Conservation (phyloP, 30 jellyfish, hydroid and myxozoan genomes). For the Clytia hemisphaerica region DNA sequence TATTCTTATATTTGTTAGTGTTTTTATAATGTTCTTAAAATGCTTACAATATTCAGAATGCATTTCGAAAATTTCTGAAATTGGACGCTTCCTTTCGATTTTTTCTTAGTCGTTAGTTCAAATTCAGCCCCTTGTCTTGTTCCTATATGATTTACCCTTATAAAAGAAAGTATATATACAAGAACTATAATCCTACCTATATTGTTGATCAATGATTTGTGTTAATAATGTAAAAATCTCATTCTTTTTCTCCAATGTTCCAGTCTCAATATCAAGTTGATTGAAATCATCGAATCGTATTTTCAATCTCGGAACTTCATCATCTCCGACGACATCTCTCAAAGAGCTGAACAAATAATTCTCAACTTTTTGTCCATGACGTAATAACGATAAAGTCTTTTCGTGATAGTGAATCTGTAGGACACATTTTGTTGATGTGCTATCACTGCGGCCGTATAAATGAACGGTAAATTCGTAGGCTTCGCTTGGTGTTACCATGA, state of each 20-base stretch:
- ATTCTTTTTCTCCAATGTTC: conserved; percentile 60
- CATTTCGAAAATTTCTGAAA: too few species aligned
- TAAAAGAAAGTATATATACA: too few species aligned
- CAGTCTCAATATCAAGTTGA: conserved; percentile 79
- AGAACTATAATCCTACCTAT: conserved; percentile 28
- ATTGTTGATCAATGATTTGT: conserved; percentile 48
- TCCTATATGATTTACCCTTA: too few species aligned
- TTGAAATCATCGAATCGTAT: conserved; percentile 54
- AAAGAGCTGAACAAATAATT: conserved; percentile 40
- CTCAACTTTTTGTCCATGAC: conserved; percentile 53
- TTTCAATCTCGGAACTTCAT: conserved; percentile 65
- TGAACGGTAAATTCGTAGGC: conserved; percentile 73
- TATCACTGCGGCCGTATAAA: conserved; percentile 37
- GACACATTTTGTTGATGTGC: conserved; percentile 62
- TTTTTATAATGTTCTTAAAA: too few species aligned
- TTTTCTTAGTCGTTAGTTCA: too few species aligned
- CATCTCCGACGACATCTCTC: conserved; percentile 66
- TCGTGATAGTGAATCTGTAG: conserved; percentile 84
- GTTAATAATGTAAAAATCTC: conserved; percentile 44
- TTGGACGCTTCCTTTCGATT: too few species aligned
- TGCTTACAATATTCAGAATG: too few species aligned
- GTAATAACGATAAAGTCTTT: conserved; percentile 52
- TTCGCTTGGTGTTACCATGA: too few species aligned
- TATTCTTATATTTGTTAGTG: too few species aligned
- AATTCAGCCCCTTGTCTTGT: too few species aligned